Base-by-base conservation (phyloP, 2,113 vertebrate species). In the Tychaedon coryphoeus region DNA sequence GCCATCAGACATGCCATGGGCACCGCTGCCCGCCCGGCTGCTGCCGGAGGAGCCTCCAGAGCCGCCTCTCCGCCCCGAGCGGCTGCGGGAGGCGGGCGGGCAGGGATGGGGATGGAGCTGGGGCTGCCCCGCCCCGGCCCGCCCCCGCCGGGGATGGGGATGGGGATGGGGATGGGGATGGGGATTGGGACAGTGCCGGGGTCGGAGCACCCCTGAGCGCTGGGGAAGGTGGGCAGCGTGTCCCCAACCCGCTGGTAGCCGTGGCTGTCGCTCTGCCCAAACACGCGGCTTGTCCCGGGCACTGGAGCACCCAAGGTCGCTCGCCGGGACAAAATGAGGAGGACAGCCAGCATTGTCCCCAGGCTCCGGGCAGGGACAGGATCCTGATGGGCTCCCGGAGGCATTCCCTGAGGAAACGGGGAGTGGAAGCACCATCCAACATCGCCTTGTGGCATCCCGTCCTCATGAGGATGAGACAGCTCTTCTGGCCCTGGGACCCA, bases 1-100 rank as follows among this genome's bases (percentile, higher is more conserved):
- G 98, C 97, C 95, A 96, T 97, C 97, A 98, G 98, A 91, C 98
- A 98, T 96, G 98, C 98, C 98, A 98, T 98, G 97, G 97, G 97
- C 97, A 83, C 93, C 84, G 92, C 80, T 65, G 73, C 88, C 78
- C 80, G 69, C 57, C 73, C 82, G 77, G 66, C 89, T 77, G 56
- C 88, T 34, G 65, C 62, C 72, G 38, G 31, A 60, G 10, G 22
- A 92, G 71, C 92, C 74, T 78, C 83, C 22, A 20, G 75, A 67
- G 86, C 75, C 62, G 61, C 86, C 91, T 75, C 91, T 8, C 69
- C 62, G 57, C 85, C 65, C 69, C 29, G 77, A 47, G 31, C 48
- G 85, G 91, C 48, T 70, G 88, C 66, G 42, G 76, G 75, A 88
- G 51, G 89, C 72, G 53, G 85, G 72, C 73, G 7, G n/a, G n/a